Conservation (phyloP, 1,140 invertebrate genomes). For the Sitophilus oryzae region DNA sequence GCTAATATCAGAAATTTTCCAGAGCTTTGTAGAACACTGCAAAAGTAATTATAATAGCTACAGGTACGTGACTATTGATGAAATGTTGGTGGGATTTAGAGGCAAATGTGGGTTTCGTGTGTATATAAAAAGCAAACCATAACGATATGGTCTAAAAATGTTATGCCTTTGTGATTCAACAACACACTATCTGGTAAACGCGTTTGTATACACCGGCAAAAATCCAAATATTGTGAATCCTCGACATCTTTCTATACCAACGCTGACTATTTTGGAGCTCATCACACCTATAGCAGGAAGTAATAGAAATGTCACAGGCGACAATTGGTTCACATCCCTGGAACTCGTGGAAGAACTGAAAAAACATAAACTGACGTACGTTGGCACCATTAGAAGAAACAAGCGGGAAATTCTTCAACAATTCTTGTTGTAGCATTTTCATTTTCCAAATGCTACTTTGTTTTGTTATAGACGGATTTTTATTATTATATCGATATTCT, state of each 20-base stretch:
- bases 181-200: conserved; percentile 39
- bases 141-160: conserved; percentile 15
- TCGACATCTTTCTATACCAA: background rate
- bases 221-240: background rate
- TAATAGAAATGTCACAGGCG: conserved; percentile 39
- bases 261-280: conserved; percentile 3
- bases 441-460: too few species aligned
- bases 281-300: conserved; percentile 27
- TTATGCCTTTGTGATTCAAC: conserved; percentile 16
- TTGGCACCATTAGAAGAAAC: conserved; percentile 19
- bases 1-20: conserved; percentile 18
- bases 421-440: too few species aligned
- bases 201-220: conserved; percentile 27
- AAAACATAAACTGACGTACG: conserved; percentile 15
- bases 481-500: too few species aligned
- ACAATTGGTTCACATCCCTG: conserved; percentile 46
- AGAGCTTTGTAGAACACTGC: conserved; percentile 17
- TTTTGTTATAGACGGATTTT: too few species aligned
- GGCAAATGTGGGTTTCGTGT: conserved; percentile 10
- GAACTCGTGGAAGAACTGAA: too few species aligned
- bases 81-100: conserved; percentile 14
- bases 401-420: conserved; percentile 7
- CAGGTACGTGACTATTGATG: conserved; percentile 9
- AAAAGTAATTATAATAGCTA: conserved; percentile 9
- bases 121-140: conserved; percentile 17